phyloP scores from a whole-genome alignment of 1,140 invertebrate species.

The Stenopsyche tienmushanensis region DNA sequence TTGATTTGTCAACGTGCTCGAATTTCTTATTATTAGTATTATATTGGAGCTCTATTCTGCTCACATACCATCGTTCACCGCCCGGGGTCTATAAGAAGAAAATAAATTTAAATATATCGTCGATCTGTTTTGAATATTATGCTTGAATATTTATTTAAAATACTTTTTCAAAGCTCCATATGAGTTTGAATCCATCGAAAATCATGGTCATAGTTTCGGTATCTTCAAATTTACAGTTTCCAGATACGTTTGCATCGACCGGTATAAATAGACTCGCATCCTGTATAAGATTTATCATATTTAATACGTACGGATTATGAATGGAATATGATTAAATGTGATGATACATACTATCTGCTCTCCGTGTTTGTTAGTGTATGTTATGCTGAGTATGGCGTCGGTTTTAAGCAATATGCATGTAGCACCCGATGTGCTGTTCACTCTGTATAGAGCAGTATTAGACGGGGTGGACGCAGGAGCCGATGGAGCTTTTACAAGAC shows the following conservation, averaged over 20 bases:
- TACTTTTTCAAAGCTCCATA: slow-evolving; percentile 73
- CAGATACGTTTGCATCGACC: slow-evolving; percentile 61
- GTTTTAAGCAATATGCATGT: slow-evolving; percentile 69
- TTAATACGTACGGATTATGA: not conserved
- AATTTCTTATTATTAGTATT: slow-evolving; percentile 58
- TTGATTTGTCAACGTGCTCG: slow-evolving; percentile 57
- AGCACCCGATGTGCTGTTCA: slow-evolving; percentile 62
- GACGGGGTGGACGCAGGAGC: slow-evolving; percentile 41
- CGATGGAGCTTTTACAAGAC: slow-evolving; percentile 38
- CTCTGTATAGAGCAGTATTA: slow-evolving; percentile 61
- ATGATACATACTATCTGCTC: slow-evolving; percentile 57
- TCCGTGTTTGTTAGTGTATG: slow-evolving; percentile 65
- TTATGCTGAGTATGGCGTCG: slow-evolving; percentile 64
- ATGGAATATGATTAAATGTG: not conserved
- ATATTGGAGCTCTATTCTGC: slow-evolving; percentile 67
- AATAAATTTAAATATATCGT: too few species aligned
- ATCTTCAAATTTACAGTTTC: slow-evolving; percentile 69
- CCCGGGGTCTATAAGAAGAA: slow-evolving; percentile 69
- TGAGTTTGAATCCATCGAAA: slow-evolving; percentile 69
- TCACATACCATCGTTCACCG: slow-evolving; percentile 82
- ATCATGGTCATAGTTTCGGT: slow-evolving; percentile 65
- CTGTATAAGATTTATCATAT: slow-evolving; percentile 43
- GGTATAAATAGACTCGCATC: slow-evolving; percentile 68
- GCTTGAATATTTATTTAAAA: too few species aligned
- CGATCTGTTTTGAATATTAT: too few species aligned